A percentile compares a stretch with the other conserved stretches of the same genome.
Conservation (phyloP, 2,888 invertebrate genomes). For the Troilus luridus region DNA sequence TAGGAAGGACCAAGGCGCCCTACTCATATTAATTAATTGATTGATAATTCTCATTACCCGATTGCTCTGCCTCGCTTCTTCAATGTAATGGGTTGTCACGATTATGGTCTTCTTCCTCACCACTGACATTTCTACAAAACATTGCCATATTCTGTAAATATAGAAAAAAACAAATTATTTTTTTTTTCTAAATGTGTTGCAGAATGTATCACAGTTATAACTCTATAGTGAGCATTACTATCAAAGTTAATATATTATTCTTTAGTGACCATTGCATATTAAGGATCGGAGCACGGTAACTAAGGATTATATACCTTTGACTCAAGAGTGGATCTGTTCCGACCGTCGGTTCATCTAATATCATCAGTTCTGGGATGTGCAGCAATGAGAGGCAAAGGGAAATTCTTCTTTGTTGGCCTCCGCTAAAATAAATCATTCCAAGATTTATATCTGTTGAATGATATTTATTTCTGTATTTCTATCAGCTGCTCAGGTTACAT, state of each 20-base stretch:
- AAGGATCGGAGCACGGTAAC: no score
- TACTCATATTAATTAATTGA: no score
- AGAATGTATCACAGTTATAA: no score
- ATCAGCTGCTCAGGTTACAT: no score
- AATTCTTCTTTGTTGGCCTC: slow-evolving; percentile 83
- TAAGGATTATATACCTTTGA: slow-evolving; percentile 83
- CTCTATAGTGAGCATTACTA: no score
- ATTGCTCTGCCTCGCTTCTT: background rate
- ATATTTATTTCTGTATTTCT: no score
- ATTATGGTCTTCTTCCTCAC: background rate
- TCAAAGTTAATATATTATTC: no score
- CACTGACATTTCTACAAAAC: background rate
- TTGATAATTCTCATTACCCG: background rate
- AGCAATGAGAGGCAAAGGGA: slow-evolving; percentile 91
- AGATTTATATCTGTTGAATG: no score
- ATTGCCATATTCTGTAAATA: background rate
- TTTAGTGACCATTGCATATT: no score
- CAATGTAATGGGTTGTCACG: background rate
- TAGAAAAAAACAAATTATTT: no score
- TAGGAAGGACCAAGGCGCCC: no score
- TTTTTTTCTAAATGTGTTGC: no score
- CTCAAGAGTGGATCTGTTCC: slow-evolving; percentile 85
- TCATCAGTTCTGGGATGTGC: slow-evolving; percentile 89
- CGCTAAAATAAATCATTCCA: slow-evolving; percentile 76
- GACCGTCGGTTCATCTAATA: slow-evolving; percentile 93